Evolutionary conservation across 2,888 invertebrate genomes (phyloP).

Genomic region (Adelphocoris suturalis): DNA sequence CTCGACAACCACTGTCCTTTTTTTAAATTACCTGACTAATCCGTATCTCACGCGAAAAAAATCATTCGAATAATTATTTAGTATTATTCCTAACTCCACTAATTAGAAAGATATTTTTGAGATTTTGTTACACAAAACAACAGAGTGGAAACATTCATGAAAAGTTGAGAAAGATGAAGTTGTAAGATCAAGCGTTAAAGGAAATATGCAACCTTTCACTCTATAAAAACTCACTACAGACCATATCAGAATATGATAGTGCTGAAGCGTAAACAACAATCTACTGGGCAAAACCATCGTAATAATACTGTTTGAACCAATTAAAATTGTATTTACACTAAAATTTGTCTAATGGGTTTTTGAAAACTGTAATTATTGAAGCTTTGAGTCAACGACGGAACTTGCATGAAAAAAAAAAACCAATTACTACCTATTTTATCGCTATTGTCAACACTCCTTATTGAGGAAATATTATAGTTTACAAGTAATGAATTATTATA

Average conservation of each 20-base stretch:
- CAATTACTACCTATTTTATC: not conserved
- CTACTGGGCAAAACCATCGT: constrained; percentile 6
- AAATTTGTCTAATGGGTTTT: constrained; percentile 24
- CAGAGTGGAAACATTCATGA: too few relatives aligned
- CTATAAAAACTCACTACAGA: not conserved
- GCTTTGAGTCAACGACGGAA: constrained; percentile 13
- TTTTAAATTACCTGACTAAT: too few relatives aligned
- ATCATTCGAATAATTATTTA: too few relatives aligned
- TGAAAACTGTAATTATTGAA: constrained; percentile 13
- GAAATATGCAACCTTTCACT: not conserved
- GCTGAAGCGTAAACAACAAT: too few relatives aligned
- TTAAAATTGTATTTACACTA: constrained; percentile 7
- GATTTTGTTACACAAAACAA: too few relatives aligned
- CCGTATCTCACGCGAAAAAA: too few relatives aligned
- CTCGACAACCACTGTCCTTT: too few relatives aligned
- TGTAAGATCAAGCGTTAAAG: not conserved
- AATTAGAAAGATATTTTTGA: too few relatives aligned
- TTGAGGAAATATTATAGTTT: constrained; percentile 34
- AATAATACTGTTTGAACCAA: not conserved
- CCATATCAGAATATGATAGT: not conserved
- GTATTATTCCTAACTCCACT: too few relatives aligned
- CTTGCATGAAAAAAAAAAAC: constrained; percentile 4
- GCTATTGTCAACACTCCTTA: constrained; percentile 36
- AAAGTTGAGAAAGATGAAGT: not conserved
- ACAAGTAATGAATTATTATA: constrained; percentile 3